Conservation (phyloP, 1,140 invertebrate genomes). For the Cephus cinctus region DNA sequence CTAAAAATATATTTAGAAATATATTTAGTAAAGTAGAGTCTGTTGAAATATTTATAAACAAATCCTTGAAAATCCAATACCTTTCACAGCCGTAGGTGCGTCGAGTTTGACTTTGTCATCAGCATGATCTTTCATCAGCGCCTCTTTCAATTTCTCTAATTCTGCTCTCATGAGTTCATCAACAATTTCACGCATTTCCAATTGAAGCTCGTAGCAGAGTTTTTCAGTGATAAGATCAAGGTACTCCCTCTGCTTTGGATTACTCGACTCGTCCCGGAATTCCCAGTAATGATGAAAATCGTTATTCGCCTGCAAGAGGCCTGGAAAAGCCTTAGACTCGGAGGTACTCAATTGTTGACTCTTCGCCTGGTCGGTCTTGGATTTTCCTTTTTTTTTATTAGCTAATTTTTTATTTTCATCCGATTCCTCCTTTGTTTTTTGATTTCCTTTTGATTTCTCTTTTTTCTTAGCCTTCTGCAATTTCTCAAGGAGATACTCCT, state of each 20-base stretch:
- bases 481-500: conserved; percentile 51
- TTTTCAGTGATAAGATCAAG: conserved; percentile 56
- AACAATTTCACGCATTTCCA: conserved; percentile 56
- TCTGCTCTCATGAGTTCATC: conserved; percentile 62
- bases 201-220: conserved; percentile 56
- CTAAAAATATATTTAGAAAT: too few relatives aligned
- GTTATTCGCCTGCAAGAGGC: conserved; percentile 41
- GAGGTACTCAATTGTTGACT: conserved; percentile 35
- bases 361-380: conserved; percentile 2
- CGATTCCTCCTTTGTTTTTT: conserved; percentile 12
- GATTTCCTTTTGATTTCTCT: conserved; percentile 24
- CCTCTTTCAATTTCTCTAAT: conserved; percentile 54
- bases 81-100: conserved; percentile 37
- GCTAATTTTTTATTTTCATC: conserved; percentile 17
- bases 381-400: conserved; percentile 13
- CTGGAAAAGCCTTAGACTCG: conserved; percentile 35
- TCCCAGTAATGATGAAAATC: conserved; percentile 55
- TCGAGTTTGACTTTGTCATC: conserved; percentile 39
- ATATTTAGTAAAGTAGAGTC: too few relatives aligned
- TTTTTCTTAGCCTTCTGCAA: conserved; percentile 17
- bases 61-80: too few relatives aligned
- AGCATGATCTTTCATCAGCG: conserved; percentile 49
- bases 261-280: conserved; percentile 42
- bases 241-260: conserved; percentile 50
- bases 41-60: too few relatives aligned